These are phyloP conservation scores for Dermatemys mawii DNA, from an alignment of 2,113 vertebrate species.

Conservation along the genomic window DNA sequence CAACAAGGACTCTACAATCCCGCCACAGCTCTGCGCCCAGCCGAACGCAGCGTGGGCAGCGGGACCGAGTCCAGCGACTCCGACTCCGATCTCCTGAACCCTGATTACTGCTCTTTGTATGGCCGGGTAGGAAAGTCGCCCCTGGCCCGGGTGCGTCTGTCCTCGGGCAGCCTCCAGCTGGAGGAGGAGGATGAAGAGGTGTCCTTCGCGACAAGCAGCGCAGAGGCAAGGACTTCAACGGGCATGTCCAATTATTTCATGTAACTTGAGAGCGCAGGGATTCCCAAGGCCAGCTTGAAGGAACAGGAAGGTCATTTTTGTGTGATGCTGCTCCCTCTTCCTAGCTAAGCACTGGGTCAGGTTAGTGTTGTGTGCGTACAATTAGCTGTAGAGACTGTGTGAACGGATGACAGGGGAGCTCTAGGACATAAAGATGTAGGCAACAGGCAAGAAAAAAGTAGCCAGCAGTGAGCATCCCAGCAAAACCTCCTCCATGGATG, in stretches of 20 bases:
- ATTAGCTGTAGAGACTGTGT: not conserved
- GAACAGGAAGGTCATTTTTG: rapidly evolving
- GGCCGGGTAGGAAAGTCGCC: slow-evolving; percentile 78
- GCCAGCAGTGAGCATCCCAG: not conserved
- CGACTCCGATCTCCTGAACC: slow-evolving; percentile 86
- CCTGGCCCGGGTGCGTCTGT: slow-evolving; percentile 86
- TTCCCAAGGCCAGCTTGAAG: rapidly evolving
- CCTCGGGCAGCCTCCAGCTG: slow-evolving; percentile 93
- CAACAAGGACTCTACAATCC: slow-evolving; percentile 72
- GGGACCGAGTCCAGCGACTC: slow-evolving; percentile 90
- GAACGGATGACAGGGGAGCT: not conserved
- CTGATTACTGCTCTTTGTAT: slow-evolving; percentile 81
- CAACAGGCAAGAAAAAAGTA: not conserved
- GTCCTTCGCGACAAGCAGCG: slow-evolving; percentile 16
- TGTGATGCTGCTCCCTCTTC: not conserved
- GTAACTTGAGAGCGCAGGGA: not conserved
- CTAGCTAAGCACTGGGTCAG: not conserved
- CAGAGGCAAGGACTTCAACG: slow-evolving; percentile 53
- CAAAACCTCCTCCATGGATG: not conserved
- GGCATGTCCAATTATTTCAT: slow-evolving; percentile 71
- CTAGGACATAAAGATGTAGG: not conserved
- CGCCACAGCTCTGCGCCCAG: slow-evolving; percentile 59
- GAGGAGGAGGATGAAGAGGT: slow-evolving; percentile 88
- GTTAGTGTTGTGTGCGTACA: not conserved
- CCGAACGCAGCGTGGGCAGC: slow-evolving; percentile 76